phyloP scores from a whole-genome alignment of 1,140 invertebrate species.

The Drosophila melanogaster region DNA sequence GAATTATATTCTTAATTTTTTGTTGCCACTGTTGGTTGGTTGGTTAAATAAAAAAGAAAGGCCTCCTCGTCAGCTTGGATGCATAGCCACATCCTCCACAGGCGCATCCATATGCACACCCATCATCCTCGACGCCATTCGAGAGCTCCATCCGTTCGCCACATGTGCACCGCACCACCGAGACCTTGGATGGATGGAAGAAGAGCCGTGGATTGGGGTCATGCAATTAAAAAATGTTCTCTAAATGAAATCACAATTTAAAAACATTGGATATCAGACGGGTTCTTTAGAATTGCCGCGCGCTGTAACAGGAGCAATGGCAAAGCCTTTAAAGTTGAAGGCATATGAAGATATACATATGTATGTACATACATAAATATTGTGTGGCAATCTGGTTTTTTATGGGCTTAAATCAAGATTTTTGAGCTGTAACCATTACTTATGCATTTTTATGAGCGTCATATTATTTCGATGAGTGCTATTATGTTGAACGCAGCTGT shows the following conservation, averaged over 20 bases:
- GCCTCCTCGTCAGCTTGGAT: constrained; percentile 3
- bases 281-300: not conserved
- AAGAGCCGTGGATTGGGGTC: constrained; percentile 8
- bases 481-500: constrained; percentile 1
- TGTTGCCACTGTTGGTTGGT: constrained; percentile 3
- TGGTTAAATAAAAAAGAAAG: not conserved
- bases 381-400: too few species aligned
- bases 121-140: constrained; percentile 2
- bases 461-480: not conserved
- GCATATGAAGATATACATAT: too few species aligned
- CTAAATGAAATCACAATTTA: constrained; percentile 12
- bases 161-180: constrained; percentile 2
- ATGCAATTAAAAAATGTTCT: constrained; percentile 19
- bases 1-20: not conserved
- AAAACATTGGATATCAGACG: constrained; percentile 4
- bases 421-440: too few species aligned
- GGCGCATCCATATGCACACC: not conserved
- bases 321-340: not conserved
- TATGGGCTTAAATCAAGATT: too few species aligned
- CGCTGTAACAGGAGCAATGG: too few species aligned
- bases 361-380: too few species aligned
- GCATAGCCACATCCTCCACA: not conserved
- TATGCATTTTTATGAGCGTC: not conserved
- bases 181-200: constrained; percentile 5
- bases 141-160: not conserved